These are phyloP conservation scores for Marmota monax DNA, from an alignment of 2,113 vertebrate species.

Conservation along the genomic window DNA sequence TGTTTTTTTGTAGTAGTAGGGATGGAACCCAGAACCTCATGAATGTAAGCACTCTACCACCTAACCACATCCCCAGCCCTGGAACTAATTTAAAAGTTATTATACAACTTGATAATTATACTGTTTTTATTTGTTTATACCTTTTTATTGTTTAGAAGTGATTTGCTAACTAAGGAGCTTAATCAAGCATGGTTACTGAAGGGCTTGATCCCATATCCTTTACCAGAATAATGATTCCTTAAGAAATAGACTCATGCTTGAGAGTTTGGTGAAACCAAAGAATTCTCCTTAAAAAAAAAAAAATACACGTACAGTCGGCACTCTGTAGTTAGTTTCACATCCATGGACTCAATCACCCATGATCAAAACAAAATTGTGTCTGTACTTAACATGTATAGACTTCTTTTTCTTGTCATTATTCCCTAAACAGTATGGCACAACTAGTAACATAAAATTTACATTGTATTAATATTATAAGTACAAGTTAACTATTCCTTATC, in stretches of 20 bases:
- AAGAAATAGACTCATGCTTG: neutral
- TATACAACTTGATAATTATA: neutral
- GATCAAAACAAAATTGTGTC: neutral
- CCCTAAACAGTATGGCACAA: neutral
- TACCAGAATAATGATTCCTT: neutral
- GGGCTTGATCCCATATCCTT: neutral
- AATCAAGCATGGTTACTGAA: neutral
- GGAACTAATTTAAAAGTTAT: neutral
- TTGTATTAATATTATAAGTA: neutral
- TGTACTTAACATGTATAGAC: neutral
- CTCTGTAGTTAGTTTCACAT: no score
- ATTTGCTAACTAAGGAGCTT: neutral
- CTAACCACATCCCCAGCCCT: neutral
- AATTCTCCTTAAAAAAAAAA: neutral
- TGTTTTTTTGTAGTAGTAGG: neutral
- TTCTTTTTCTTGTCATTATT: neutral
- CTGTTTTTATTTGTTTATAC: neutral
- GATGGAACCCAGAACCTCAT: neutral
- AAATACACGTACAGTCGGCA: neutral
- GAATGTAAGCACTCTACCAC: neutral
- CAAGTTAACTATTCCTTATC: neutral
- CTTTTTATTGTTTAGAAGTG: neutral
- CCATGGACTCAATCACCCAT: neutral
- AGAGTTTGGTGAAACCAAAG: neutral
- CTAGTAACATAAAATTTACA: neutral